Base-by-base conservation (phyloP, 2,888 invertebrate genomes). In the Griposia aprilina region DNA sequence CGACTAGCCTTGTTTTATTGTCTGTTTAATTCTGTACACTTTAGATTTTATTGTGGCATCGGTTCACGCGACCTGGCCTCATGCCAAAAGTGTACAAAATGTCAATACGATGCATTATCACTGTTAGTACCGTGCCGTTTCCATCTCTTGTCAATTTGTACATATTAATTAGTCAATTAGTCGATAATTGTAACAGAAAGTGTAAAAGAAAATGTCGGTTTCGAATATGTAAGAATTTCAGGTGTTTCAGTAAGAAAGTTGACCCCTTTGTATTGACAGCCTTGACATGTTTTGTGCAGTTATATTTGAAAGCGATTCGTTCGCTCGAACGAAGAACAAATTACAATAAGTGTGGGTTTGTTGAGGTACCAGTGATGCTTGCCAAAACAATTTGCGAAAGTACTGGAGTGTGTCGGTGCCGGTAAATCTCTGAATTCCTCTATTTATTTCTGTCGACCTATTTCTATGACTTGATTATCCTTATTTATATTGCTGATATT, bases 101-200 rank as follows among this genome's bases (percentile, higher is more conserved):
- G 96, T 96, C 96, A 96, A 96, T 96, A 95, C 94, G 93, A 94
- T 94, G 94, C 95, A 95, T 94, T 95, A 95, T 95, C 93, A 92
- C 93, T 91, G 93, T 93, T 91, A 91, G 93, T 87, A 91, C 87
- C 89, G 90, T 74, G 80, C 81, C 80, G 90, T 78, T 88, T 90
- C 87, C 87, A 91, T 89, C 90, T 87, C 84, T 50, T 77, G 86
- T 88, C 87, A 86, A 89, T 89, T 89, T 66, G 66, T 48, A 65
- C 66, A 80, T 63, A 72, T 63, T 65, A 74, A 82, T 88, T 73
- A 65, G 70, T 66, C 23, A 65, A 83, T 77, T 67, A 74, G 30
- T 63, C 17, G 41, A 20, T 55, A 45, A 72, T 71, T 74, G 6
- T 71, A 41, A 78, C 48, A 26, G 36, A 65, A 76, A 62, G 62